These are phyloP conservation scores for Anthopleura xanthogrammica DNA, from an alignment of 92 coral and sea anemone species.

Conservation along the genomic window DNA sequence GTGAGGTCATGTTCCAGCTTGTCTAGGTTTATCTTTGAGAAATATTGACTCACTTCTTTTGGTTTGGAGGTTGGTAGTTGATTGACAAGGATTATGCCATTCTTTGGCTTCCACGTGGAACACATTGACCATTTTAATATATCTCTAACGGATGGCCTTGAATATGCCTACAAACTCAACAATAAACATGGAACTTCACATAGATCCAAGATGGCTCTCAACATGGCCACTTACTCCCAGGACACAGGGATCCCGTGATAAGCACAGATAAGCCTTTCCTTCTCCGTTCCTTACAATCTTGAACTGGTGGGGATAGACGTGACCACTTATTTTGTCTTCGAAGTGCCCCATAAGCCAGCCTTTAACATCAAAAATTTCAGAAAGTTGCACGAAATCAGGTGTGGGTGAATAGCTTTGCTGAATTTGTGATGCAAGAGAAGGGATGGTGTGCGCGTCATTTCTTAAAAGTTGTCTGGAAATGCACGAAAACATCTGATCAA, in stretches of 20 bases:
- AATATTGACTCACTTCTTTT: background rate
- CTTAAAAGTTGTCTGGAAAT: background rate
- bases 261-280: background rate
- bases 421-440: background rate
- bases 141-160: too few species aligned
- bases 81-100: background rate
- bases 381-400: background rate
- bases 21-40: background rate
- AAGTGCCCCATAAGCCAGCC: slow-evolving; percentile 11
- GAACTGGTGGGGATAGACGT: slow-evolving; percentile 25
- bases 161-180: too few species aligned
- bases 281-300: background rate
- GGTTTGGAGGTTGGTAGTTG: background rate
- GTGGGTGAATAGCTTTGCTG: background rate
- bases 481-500: slow-evolving; percentile 35
- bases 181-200: too few species aligned
- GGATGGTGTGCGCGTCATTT: background rate
- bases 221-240: too few species aligned
- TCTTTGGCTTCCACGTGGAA: slow-evolving; percentile 12
- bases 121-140: slow-evolving; percentile 14
- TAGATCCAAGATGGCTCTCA: too few species aligned
- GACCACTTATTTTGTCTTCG: slow-evolving; percentile 19
- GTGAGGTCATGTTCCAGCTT: background rate
- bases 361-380: slow-evolving; percentile 12
- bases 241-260: too few species aligned